Conservation (phyloP, 2,888 invertebrate genomes). For the Tricholauxania praeusta region DNA sequence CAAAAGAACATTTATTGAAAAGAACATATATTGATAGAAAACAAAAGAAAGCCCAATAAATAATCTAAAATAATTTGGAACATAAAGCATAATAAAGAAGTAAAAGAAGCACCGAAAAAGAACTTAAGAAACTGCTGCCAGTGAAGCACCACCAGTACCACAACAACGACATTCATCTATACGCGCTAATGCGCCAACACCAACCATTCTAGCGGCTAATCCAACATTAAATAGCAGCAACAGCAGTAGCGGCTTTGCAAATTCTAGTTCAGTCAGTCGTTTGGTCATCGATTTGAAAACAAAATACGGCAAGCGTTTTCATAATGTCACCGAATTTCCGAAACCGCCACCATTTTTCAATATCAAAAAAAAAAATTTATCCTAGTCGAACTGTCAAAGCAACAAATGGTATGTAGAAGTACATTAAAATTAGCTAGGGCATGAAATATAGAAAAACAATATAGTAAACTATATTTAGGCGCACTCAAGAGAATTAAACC, state of each 20-base stretch:
- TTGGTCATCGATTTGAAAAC: slow-evolving; percentile 67
- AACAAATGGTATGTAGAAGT: slow-evolving; percentile 67
- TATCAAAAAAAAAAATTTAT: slow-evolving; percentile 67
- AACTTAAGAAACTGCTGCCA: slow-evolving; percentile 50
- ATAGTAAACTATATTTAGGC: slow-evolving; percentile 8
- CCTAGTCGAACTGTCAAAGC: slow-evolving; percentile 68
- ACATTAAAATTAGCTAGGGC: slow-evolving; percentile 5
- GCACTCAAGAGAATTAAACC: not conserved
- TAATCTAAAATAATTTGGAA: too few species aligned
- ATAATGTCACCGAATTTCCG: slow-evolving; percentile 68
- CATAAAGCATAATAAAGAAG: too few species aligned
- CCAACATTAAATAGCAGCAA: slow-evolving; percentile 39
- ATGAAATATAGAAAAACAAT: slow-evolving; percentile 22
- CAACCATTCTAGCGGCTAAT: slow-evolving; percentile 47
- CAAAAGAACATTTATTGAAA: too few species aligned
- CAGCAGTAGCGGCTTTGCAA: slow-evolving; percentile 14
- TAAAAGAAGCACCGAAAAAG: too few species aligned
- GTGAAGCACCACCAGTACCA: slow-evolving; percentile 64
- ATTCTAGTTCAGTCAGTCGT: slow-evolving; percentile 64
- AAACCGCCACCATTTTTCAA: slow-evolving; percentile 67
- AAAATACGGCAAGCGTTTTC: slow-evolving; percentile 66
- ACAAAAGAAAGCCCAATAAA: too few species aligned
- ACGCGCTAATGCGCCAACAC: slow-evolving; percentile 60
- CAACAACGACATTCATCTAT: slow-evolving; percentile 68
- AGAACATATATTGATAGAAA: too few species aligned